Conservation (phyloP, 2,113 vertebrate species). For the Amphilophus citrinellus region DNA sequence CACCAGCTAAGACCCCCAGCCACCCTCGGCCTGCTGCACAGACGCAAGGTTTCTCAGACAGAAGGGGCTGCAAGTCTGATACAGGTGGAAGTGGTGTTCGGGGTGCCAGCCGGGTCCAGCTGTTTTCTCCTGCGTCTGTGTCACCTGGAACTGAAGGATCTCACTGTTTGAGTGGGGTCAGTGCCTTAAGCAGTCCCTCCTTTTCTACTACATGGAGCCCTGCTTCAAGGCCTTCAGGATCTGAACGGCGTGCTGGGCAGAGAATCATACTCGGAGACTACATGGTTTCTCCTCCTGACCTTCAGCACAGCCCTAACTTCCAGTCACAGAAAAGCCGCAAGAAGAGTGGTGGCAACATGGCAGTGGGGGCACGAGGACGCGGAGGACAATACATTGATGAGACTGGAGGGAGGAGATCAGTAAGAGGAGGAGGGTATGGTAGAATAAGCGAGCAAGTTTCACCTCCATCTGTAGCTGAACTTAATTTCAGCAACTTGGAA, state of each 20-base stretch:
- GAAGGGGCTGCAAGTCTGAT: constrained; percentile 62
- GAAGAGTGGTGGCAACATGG: constrained; percentile 69
- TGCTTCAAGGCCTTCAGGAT: constrained; percentile 71
- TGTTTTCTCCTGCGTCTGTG: constrained; percentile 82
- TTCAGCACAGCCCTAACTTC: constrained; percentile 64
- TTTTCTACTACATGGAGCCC: constrained; percentile 78
- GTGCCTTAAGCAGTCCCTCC: constrained; percentile 82
- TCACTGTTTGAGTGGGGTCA: constrained; percentile 61
- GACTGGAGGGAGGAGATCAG: constrained; percentile 76
- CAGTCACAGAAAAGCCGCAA: constrained; percentile 81
- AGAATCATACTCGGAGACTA: constrained; percentile 86
- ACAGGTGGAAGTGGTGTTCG: constrained; percentile 63
- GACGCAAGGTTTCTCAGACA: constrained; percentile 66
- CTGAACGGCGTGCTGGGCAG: constrained; percentile 82
- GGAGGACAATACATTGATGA: constrained; percentile 79
- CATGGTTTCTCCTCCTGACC: constrained; percentile 78
- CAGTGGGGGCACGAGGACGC: constrained; percentile 54
- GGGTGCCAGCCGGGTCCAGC: constrained; percentile 85
- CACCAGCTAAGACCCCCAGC: constrained; percentile 91
- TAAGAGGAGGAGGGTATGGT: constrained; percentile 63
- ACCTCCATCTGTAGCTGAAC: constrained; percentile 75
- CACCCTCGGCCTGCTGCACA: constrained; percentile 76
- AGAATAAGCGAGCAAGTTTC: constrained; percentile 72
- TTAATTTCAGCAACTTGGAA: constrained; percentile 95
- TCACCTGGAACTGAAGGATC: constrained; percentile 68